Base-by-base conservation (phyloP, 2,113 vertebrate genomes). In the Plectropomus leopardus region DNA sequence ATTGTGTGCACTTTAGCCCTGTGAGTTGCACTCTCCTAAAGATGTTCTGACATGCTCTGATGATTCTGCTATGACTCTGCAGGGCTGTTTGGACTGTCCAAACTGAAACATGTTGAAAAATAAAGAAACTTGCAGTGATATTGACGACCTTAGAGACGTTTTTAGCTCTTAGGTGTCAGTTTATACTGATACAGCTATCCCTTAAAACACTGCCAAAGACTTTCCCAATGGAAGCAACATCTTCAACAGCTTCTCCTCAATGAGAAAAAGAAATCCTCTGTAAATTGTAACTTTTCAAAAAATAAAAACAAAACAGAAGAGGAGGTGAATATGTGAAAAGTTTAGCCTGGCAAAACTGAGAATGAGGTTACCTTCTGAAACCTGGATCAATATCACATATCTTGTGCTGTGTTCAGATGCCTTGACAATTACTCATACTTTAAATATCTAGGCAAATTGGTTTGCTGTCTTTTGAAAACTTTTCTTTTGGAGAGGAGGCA, bases 31-130 rank as follows among this genome's bases (percentile, higher is more conserved):
- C 58, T 58, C 74, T 68, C 53, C 72, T 59, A 24, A 80, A 90
- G 82, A 74, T 82, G 68, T 79, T 74, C 75, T 45, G 82, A 79
- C 77, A 40, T 1, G 61, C 57, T 71, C 76, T 59, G 50, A 30
- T 76, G 69, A 76, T 21, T 73, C 64, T 32, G 4, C 50, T 11
- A 67, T 42, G 65, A 67, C 53, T 82, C 76, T 73, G 26, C 47
- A 0, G 73, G 32, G 7, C 53, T 36, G 1, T 75, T 45, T 54
- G 47, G 48, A 71, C 58, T 42, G 21, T 67, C 54, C 24, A 0
- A 72, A 58, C 50, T n/a, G 14, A 32, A 73, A 40, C 5, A 21
- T 4, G 28, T 54, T 72, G 24, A 0, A 23, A 10, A 23, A 28
- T 19, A 44, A 64, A 21, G 60, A 40, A 40, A 2, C 17, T 66